Percentiles rank a stretch among this genome's conserved stretches.
Conservation (phyloP, 2,888 invertebrate species). For the Acanthacorydalis orientalis region DNA sequence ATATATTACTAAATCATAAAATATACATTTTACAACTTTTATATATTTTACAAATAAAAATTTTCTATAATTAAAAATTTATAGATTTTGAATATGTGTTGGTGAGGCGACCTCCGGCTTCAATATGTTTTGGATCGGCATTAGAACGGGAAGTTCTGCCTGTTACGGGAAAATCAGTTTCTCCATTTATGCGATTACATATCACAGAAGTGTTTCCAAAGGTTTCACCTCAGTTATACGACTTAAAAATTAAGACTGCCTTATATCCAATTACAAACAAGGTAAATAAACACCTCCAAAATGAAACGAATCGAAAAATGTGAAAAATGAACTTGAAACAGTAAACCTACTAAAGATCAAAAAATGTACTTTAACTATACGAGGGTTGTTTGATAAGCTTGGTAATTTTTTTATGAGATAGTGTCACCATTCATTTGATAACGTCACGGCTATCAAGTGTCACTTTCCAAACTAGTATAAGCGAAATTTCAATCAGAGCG, state of each 20-base stretch:
- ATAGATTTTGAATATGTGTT: conserved; percentile 23
- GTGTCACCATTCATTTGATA: too few species aligned
- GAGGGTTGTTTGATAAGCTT: too few species aligned
- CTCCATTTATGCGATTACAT: conserved; percentile 16
- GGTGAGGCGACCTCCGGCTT: conserved; percentile 16
- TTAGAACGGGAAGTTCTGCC: conserved; percentile 15
- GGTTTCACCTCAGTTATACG: conserved; percentile 4
- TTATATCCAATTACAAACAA: conserved; percentile 14
- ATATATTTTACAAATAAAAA: too few species aligned
- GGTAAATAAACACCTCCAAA: not conserved
- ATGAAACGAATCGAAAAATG: not conserved
- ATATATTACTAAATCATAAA: too few species aligned
- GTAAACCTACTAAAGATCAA: too few species aligned
- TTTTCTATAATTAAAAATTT: not conserved
- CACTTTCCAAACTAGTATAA: too few species aligned
- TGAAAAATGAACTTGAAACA: not conserved
- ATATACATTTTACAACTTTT: too few species aligned
- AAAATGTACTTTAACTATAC: too few species aligned
- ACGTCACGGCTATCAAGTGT: too few species aligned
- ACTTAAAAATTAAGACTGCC: conserved; percentile 8
- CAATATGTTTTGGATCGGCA: conserved; percentile 21
- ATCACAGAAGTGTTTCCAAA: conserved; percentile 13
- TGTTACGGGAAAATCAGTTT: conserved; percentile 15
- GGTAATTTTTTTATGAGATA: too few species aligned
- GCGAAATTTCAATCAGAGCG: too few species aligned